Evolutionary conservation across 2,888 invertebrate genomes (phyloP), one percentile per base, ranked within the genome.

Genomic region (Merodon equestris): DNA sequence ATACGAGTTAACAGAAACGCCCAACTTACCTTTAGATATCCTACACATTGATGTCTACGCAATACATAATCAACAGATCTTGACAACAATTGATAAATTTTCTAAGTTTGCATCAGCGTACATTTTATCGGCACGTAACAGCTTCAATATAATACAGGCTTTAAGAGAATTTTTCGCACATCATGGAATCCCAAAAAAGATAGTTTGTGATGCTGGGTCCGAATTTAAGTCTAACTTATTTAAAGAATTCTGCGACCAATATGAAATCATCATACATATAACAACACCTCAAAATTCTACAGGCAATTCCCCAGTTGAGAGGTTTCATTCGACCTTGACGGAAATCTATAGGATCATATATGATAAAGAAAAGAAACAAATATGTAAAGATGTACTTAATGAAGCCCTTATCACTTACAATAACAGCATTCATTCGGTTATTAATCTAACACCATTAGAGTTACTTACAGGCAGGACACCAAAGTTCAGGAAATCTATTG

Each of bases 31-130:
- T 13, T 56, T 82, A 15, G 81, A 82, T 34, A 81, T 51, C 9
- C 12, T 83, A 15, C 82, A 81, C 19, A 72, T 81, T 12, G 81
- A 81, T 50, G 57, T 82, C 3, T 82, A 83, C 18, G 54, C 57
- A 1, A 82, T 77, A 15, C 81, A 82, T 18, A 61, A 72, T 42
- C 42, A 68, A 12, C 73, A 75, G 13, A 68, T 77, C 13, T 42
- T 82, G 2, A 82, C 81, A 1, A 27, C 72, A 9, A 75, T 81
- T 10, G 71, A 66, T 15, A 42, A 60, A 58, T 81, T 73, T 54
- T 82, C 60, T 0, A 79, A 81, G 66, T 83, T 58, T 40, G 74
- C 57, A 15, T 48, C 77, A 0, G 74, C 72, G 9, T 79, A 72
- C 60, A 51, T 61, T 4, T 45, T 79, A n/a, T 18, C 53, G 13